Percentiles rank a stretch among this genome's conserved stretches.
Evolutionary conservation across 2,888 invertebrate genomes (phyloP).

Genomic region (Drosophila koepferae): DNA sequence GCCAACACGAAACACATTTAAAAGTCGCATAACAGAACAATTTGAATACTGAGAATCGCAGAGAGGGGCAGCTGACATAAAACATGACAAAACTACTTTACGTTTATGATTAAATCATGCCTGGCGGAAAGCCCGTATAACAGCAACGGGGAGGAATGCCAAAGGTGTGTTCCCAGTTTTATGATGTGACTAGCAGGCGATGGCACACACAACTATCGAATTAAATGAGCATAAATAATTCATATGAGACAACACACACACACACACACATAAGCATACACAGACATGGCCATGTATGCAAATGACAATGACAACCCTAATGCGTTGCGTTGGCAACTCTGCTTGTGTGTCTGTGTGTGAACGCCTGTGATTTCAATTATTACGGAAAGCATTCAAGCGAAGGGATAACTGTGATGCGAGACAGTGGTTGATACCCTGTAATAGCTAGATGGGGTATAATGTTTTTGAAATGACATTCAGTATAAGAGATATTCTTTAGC

Average conservation of each 20-base stretch:
- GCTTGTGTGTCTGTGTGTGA: constrained; percentile 1
- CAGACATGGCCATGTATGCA: constrained; percentile 48
- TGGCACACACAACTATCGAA: constrained; percentile 62
- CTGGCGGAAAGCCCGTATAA: background rate
- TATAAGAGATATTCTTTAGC: background rate
- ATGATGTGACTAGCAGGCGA: constrained; percentile 44
- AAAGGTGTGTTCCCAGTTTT: constrained; percentile 49
- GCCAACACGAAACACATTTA: constrained; percentile 47
- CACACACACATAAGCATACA: background rate
- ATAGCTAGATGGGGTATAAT: background rate
- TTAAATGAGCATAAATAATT: constrained; percentile 78
- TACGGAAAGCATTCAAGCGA: constrained; percentile 24
- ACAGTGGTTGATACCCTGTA: background rate
- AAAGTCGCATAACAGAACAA: constrained; percentile 46
- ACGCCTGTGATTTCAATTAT: constrained; percentile 73
- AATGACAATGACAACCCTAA: constrained; percentile 69
- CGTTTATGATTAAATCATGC: constrained; percentile 78
- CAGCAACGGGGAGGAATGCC: background rate
- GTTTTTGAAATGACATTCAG: background rate
- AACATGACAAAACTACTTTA: constrained; percentile 77
- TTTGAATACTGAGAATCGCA: constrained; percentile 43
- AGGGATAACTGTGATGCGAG: background rate
- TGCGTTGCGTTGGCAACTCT: constrained; percentile 53
- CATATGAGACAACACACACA: constrained; percentile 43
- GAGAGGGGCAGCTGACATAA: constrained; percentile 17